Evolutionary conservation across 2,888 invertebrate species (phyloP).

Genomic region (Aphodius sticticus): DNA sequence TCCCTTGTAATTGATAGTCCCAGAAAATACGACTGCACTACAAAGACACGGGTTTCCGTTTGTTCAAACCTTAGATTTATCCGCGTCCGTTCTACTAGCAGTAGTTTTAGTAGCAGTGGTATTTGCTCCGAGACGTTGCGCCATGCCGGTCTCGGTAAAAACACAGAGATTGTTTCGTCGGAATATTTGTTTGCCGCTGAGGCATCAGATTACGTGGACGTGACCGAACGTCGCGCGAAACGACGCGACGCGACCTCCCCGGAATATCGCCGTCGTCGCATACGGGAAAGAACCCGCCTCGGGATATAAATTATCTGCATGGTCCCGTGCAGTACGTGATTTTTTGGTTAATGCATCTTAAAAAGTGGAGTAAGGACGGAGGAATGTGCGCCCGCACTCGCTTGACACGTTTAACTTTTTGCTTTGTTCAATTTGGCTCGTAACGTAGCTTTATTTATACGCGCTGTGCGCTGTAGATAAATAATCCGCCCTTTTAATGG

Average conservation of each 20-base stretch:
- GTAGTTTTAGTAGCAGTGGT: not conserved
- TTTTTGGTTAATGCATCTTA: slow-evolving; percentile 4
- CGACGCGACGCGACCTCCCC: not conserved
- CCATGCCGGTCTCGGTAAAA: not conserved
- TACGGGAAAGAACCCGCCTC: not conserved
- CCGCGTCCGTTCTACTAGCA: not conserved
- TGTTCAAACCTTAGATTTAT: not conserved
- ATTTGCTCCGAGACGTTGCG: not conserved
- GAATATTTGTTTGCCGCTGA: not conserved
- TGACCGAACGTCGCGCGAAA: not conserved
- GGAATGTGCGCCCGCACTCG: not conserved
- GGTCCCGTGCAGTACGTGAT: slow-evolving; percentile 4
- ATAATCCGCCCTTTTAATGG: not conserved
- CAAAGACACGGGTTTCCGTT: not conserved
- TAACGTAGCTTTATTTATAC: not conserved
- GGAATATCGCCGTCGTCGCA: slow-evolving; percentile 4
- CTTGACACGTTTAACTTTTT: slow-evolving; percentile 6
- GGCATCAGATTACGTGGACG: not conserved
- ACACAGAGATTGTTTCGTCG: not conserved
- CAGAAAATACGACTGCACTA: not conserved
- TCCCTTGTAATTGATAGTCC: not conserved
- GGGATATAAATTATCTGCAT: not conserved
- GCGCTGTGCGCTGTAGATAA: not conserved
- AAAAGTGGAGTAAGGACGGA: slow-evolving; percentile 8
- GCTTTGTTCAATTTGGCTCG: slow-evolving; percentile 9